Base-by-base conservation (phyloP, 2,113 vertebrate genomes). In the Cephalophus harveyi region DNA sequence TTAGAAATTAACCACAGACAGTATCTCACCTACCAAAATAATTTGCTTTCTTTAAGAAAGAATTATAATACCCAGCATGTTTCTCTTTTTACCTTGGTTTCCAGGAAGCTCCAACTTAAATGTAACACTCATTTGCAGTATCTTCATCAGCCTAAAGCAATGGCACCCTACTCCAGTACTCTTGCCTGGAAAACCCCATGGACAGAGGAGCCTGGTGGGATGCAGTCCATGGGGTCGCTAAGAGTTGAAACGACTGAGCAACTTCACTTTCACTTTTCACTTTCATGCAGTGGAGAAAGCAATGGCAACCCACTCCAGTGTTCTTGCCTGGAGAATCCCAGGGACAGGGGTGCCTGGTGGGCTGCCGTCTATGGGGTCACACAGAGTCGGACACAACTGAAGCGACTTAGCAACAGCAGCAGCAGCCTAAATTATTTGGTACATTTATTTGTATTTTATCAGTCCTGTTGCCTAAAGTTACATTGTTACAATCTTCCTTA, bases 31-130 rank as follows among this genome's bases (percentile, higher is more conserved):
- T 36, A 82, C 36, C 19, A 36, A 93, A 84, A 82, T 33, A 28
- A 59, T 46, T 17, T 84, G 40, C 54, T 84, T 87, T 55, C 54
- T 84, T 87, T 55, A 79, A 79, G 6, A 60, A 55, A 85, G 30
- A 79, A 90, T 71, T 90, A 43, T 86, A 87, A 86, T 14, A 36
- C 6, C 14, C 33, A 55, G 19, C 36, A 43, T 19, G 2, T 33
- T 93, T 95, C 81, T 76, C 55, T 85, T 94, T 94, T 76, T 15
- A 74, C 52, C 43, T 33, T 94, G 90, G 84, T 85, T 95, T 97
- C 87, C 59, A 74, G 52, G 85, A 96, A 89, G 36, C 79, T 94
- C 36, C 55, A 17, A 50, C 36, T 71, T 57, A 87, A 85, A 84
- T 3, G 12, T 48, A 54, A 81, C 15, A 12, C 25, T 94, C 30